Evolutionary conservation across 2,797 vertebrate species (phyloP).

Genomic region (Epinephelus malabaricus): DNA sequence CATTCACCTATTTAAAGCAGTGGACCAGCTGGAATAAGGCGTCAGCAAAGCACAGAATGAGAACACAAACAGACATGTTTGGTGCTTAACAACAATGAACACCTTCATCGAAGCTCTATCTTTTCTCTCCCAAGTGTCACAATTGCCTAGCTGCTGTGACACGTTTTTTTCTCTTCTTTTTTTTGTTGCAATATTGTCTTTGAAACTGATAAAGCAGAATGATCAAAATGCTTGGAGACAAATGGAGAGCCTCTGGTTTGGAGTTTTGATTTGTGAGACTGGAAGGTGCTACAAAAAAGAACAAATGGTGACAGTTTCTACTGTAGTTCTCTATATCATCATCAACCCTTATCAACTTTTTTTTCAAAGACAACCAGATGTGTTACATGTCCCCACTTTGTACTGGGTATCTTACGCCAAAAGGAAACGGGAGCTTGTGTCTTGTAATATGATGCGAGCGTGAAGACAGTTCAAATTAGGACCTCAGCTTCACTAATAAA

Average conservation of each 20-base stretch:
- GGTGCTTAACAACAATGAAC: constrained; percentile 69
- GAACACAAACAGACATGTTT: constrained; percentile 71
- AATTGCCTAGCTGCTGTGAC: constrained; percentile 66
- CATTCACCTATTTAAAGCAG: constrained; percentile 67
- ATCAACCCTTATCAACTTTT: constrained; percentile 75
- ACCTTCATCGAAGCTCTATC: constrained; percentile 58
- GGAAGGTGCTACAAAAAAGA: constrained; percentile 73
- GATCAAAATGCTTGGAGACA: constrained; percentile 81
- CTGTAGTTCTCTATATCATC: constrained; percentile 71
- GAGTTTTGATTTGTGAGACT: constrained; percentile 80
- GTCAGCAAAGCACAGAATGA: constrained; percentile 51
- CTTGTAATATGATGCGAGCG: constrained; percentile 67
- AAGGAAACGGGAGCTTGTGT: constrained; percentile 39
- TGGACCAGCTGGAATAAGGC: constrained; percentile 62
- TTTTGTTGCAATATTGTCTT: constrained; percentile 62
- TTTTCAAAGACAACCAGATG: constrained; percentile 69
- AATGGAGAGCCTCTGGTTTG: constrained; percentile 78
- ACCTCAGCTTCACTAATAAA: constrained; percentile 67
- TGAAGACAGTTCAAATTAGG: constrained; percentile 75
- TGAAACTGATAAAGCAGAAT: constrained; percentile 76
- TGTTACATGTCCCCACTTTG: constrained; percentile 76
- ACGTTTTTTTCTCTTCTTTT: constrained; percentile 38
- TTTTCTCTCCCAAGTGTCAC: constrained; percentile 69
- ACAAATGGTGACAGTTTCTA: constrained; percentile 72
- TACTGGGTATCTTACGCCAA: constrained; percentile 48